A percentile compares a stretch with the other conserved stretches of the same genome.
These are phyloP conservation scores for Eolophus roseicapilla DNA, from an alignment of 2,113 vertebrate species.

Conservation along the genomic window DNA sequence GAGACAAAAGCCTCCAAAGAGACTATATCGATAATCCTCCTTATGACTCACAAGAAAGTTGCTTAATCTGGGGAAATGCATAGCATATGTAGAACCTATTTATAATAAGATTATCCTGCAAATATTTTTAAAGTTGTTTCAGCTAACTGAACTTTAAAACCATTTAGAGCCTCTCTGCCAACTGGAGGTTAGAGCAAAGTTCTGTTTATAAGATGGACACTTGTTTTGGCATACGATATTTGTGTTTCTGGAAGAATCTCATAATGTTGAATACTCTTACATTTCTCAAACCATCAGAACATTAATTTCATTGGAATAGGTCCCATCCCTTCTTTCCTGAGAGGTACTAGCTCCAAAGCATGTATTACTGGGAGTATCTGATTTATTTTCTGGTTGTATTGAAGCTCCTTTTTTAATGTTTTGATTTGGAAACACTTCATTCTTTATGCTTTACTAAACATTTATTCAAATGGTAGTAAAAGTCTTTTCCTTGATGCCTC, in stretches of 20 bases:
- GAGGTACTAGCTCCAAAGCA: background rate
- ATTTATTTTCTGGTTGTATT: background rate
- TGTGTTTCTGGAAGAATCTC: background rate
- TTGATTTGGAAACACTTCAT: background rate
- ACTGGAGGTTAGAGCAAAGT: background rate
- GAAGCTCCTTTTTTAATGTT: background rate
- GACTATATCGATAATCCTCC: background rate
- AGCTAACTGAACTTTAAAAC: background rate
- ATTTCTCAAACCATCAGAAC: background rate
- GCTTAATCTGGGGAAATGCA: constrained; percentile 16
- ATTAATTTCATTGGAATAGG: background rate
- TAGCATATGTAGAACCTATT: background rate
- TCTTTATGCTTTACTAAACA: background rate
- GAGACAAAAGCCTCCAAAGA: background rate
- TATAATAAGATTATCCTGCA: background rate
- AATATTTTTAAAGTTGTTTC: background rate
- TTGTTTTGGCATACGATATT: background rate
- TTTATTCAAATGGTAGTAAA: background rate
- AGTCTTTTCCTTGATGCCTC: background rate
- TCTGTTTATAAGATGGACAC: background rate
- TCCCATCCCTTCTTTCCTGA: background rate
- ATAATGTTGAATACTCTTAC: background rate
- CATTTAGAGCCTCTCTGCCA: background rate
- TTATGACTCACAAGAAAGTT: constrained; percentile 17
- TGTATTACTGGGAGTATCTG: background rate